Evolutionary conservation across 2,113 vertebrate species (phyloP).

Genomic region (Notothenia rossii): DNA sequence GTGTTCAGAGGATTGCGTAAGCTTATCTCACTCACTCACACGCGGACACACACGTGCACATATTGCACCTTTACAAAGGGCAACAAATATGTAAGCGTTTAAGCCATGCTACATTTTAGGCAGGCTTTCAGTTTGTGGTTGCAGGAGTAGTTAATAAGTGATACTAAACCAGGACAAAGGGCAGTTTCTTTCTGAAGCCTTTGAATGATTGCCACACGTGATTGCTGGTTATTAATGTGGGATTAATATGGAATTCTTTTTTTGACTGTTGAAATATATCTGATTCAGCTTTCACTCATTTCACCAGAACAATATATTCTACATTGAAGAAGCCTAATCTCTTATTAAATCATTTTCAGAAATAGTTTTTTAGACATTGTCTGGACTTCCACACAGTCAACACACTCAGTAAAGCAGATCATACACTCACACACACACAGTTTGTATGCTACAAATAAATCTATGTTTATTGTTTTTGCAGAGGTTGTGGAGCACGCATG

Average conservation of each 20-base stretch:
- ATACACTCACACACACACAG: not conserved
- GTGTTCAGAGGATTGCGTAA: conserved; percentile 98
- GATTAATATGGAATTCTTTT: not conserved
- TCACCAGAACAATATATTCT: not conserved
- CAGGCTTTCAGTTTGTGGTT: not conserved
- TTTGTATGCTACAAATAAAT: too few relatives aligned
- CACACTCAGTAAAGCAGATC: not conserved
- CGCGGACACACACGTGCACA: not conserved
- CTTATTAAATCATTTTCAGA: not conserved
- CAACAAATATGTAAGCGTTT: conserved; percentile 15
- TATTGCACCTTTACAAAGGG: conserved; percentile 17
- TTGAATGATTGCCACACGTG: not conserved
- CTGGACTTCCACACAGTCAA: not conserved
- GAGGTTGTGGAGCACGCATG: conserved; percentile 98
- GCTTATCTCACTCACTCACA: conserved; percentile 55
- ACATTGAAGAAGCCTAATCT: not conserved
- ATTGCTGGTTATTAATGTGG: not conserved
- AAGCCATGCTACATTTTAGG: conserved; percentile 9
- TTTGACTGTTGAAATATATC: not conserved
- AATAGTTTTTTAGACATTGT: not conserved
- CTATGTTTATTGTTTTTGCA: conserved; percentile 66
- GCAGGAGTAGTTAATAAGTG: conserved; percentile 55
- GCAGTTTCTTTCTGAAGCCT: not conserved
- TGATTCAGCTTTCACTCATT: not conserved
- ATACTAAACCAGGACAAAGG: conserved; percentile 15